Conservation (phyloP, 2,113 vertebrate genomes). For the Mirounga angustirostris region DNA sequence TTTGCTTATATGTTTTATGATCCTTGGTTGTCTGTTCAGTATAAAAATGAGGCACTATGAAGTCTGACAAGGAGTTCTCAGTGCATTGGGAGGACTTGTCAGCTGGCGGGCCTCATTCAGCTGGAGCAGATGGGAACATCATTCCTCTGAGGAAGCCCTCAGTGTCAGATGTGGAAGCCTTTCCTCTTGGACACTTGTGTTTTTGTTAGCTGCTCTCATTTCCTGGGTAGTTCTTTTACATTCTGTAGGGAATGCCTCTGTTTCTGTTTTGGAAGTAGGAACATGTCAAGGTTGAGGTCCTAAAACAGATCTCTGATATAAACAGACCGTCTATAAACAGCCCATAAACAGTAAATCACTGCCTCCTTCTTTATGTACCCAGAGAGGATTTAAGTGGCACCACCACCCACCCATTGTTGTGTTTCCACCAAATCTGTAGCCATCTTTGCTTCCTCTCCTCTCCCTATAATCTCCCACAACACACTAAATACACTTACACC, state of each 20-base stretch:
- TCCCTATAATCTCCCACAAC: background rate
- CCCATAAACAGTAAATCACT: background rate
- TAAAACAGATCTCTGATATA: background rate
- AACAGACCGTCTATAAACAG: background rate
- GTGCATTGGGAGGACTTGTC: background rate
- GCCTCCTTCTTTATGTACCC: background rate
- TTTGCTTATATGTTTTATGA: background rate
- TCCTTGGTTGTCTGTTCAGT: background rate
- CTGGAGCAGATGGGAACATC: fast-evolving
- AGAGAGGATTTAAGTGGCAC: background rate
- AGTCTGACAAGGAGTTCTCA: background rate
- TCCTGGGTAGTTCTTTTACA: background rate
- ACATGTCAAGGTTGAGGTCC: background rate
- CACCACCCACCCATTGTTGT: fast-evolving
- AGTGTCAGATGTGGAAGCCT: fast-evolving
- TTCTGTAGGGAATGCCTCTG: background rate
- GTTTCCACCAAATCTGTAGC: background rate
- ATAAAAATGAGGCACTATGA: background rate
- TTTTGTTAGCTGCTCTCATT: background rate
- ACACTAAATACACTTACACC: background rate
- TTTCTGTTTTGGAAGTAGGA: background rate
- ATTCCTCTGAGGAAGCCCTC: background rate
- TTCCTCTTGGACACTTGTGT: fast-evolving
- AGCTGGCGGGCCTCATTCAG: background rate
- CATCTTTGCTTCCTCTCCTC: background rate